Evolutionary conservation across 2,888 invertebrate genomes (phyloP).

Genomic region (Philaethria dido): DNA sequence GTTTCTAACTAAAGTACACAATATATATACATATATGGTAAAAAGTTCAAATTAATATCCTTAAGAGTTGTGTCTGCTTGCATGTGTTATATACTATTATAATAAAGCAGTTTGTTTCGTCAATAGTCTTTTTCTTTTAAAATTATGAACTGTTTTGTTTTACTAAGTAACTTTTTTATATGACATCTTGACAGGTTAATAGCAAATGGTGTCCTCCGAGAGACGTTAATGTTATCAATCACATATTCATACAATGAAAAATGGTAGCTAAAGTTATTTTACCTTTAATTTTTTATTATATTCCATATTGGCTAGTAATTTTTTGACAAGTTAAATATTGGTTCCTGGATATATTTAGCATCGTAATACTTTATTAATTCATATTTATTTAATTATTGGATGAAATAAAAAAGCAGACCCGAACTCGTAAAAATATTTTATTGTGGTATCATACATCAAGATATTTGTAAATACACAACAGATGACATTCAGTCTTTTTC

Average conservation of each 20-base stretch:
- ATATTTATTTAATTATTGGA: background rate
- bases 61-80: constrained; percentile 46
- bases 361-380: too few species aligned
- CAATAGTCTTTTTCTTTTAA: constrained; percentile 9
- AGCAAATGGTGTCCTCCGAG: too few species aligned
- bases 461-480: constrained; percentile 21
- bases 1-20: too few species aligned
- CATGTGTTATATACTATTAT: constrained; percentile 49
- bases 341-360: too few species aligned
- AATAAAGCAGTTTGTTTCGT: constrained; percentile 50
- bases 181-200: background rate
- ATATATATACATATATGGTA: constrained; percentile 1
- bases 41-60: constrained; percentile 19
- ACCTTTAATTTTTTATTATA: too few species aligned
- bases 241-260: too few species aligned
- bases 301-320: too few species aligned
- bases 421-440: constrained; percentile 22
- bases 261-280: too few species aligned
- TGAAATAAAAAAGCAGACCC: constrained; percentile 5
- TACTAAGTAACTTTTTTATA: background rate
- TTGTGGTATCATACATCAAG: constrained; percentile 21
- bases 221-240: too few species aligned
- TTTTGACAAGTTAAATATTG: too few species aligned
- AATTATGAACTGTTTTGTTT: background rate
- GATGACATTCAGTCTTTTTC: constrained; percentile 39